These are phyloP conservation scores for Anoplius nigerrimus DNA, from an alignment of 2,888 invertebrate species.

Conservation along the genomic window DNA sequence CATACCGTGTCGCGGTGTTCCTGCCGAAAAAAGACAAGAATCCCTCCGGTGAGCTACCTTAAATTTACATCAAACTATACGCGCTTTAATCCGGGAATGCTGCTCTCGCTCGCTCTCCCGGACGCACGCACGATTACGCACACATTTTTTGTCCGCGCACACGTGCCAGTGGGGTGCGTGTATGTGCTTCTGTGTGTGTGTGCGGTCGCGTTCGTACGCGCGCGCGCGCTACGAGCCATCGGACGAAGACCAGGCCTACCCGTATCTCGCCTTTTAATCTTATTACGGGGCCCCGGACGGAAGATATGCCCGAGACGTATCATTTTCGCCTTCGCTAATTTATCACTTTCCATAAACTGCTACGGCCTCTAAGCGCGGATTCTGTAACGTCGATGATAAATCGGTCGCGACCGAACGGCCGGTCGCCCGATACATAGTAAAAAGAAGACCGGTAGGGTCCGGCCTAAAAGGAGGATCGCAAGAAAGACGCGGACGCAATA, in stretches of 20 bases:
- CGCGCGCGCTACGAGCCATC: constrained; percentile 30
- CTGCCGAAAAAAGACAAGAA: constrained; percentile 60
- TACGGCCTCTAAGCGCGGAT: constrained; percentile 50
- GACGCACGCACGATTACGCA: constrained; percentile 3
- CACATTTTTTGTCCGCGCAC: neutral
- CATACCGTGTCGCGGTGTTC: constrained; percentile 64
- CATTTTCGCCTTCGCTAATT: constrained; percentile 62
- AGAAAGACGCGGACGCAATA: neutral
- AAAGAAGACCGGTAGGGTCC: neutral
- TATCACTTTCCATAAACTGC: constrained; percentile 58
- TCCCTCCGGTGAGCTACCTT: constrained; percentile 64
- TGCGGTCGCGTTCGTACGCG: constrained; percentile 12
- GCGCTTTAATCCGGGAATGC: constrained; percentile 64
- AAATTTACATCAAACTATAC: constrained; percentile 67
- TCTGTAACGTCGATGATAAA: constrained; percentile 52
- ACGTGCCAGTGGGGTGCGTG: constrained; percentile 16
- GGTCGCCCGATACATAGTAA: constrained; percentile 27
- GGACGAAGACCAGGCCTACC: constrained; percentile 47
- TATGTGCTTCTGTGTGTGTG: neutral
- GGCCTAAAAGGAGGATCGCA: neutral
- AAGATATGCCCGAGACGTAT: constrained; percentile 60
- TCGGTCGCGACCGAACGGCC: constrained; percentile 35
- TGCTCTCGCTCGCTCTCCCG: constrained; percentile 12
- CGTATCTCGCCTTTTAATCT: constrained; percentile 65
- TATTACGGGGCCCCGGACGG: constrained; percentile 59